These are phyloP conservation scores for Dinoponera quadriceps DNA, from an alignment of 1,140 invertebrate genomes.

Conservation along the genomic window DNA sequence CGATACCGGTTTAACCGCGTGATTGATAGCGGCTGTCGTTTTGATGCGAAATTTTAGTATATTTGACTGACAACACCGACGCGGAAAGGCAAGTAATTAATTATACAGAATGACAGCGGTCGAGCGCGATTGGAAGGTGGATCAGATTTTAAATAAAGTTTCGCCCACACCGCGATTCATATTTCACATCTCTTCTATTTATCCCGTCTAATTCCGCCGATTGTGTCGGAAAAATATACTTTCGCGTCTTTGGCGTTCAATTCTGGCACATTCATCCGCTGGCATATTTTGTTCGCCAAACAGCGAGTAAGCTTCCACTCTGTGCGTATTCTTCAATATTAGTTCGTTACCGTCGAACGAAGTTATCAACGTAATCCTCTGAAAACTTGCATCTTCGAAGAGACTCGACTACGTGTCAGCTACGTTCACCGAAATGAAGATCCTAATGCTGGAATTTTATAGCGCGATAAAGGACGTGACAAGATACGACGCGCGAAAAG, in stretches of 20 bases:
- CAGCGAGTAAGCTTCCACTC: no score
- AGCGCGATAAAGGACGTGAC: background rate
- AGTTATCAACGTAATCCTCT: background rate
- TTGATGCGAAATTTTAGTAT: conserved; percentile 42
- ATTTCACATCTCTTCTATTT: background rate
- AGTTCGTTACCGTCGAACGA: background rate
- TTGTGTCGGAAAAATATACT: background rate
- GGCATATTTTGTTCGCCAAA: no score
- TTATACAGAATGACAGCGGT: conserved; percentile 31
- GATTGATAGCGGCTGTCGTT: conserved; percentile 50
- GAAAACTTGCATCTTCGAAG: background rate
- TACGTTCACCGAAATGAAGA: conserved; percentile 4
- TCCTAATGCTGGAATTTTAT: background rate
- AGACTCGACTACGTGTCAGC: background rate
- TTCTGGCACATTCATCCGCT: background rate
- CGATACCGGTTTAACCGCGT: background rate
- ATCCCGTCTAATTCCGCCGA: background rate
- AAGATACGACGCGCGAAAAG: background rate
- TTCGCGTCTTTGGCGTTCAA: background rate
- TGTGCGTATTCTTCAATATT: background rate
- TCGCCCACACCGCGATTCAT: background rate
- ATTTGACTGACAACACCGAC: conserved; percentile 39
- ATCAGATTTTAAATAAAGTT: conserved; percentile 44
- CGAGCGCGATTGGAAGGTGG: conserved; percentile 36
- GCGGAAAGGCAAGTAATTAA: conserved; percentile 49